Conservation (phyloP, 2,888 invertebrate genomes). For the Dione juno region DNA sequence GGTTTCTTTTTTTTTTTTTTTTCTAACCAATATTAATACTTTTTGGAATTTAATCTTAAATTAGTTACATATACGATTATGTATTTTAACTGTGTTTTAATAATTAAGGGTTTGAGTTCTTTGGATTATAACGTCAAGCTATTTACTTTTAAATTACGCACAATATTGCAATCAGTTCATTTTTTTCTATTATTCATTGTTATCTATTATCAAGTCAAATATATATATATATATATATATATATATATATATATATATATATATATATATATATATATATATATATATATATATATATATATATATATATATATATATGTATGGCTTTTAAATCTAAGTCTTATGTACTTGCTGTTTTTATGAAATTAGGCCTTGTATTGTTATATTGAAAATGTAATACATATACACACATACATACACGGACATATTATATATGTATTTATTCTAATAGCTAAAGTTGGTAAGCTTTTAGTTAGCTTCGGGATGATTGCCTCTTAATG, state of each 20-base stretch:
- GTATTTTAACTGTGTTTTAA: neutral
- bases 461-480: neutral
- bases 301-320: neutral
- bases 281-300: too few relatives aligned
- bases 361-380: neutral
- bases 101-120: neutral
- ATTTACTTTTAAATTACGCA: neutral
- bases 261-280: too few relatives aligned
- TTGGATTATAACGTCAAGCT: neutral
- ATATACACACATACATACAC: slow-evolving; percentile 20
- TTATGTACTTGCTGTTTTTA: too few relatives aligned
- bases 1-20: neutral
- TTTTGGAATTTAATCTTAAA: neutral
- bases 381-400: neutral
- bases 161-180: neutral
- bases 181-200: too few relatives aligned
- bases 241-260: too few relatives aligned
- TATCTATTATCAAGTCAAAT: too few relatives aligned
- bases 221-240: too few relatives aligned
- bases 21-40: neutral
- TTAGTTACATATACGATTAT: neutral
- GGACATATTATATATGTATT: slow-evolving; percentile 45
- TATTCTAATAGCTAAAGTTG: neutral
- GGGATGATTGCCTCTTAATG: neutral
- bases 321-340: too few relatives aligned